Base-by-base conservation (phyloP, 2,797 vertebrate genomes). In the Dryobates pubescens region DNA sequence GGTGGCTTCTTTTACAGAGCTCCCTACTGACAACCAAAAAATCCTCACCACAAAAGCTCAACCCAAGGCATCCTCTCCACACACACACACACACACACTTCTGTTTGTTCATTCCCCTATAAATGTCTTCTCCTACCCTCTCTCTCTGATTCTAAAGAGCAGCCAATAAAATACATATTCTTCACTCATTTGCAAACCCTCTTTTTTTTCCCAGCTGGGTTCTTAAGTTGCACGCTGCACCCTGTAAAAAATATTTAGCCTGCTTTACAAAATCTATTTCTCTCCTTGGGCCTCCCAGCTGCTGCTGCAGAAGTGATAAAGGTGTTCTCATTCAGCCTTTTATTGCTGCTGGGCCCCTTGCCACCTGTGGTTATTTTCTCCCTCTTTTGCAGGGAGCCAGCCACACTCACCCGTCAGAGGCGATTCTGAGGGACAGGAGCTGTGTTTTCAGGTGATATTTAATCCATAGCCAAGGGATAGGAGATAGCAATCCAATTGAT, bases 241-340 rank as follows among this genome's bases (percentile, higher is more conserved):
- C 90, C 79, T 43, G 76, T 93, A 95, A 93, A 95, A 96, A 93
- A 93, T 83, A 90, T 77, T 94, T 90, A 89, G 79, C 74, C 88
- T 91, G 90, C 94, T 96, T 95, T 89, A 75, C 67, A 95, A 94
- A 96, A 94, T 83, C 82, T 93, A 73, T 96, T 95, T 95, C 82
- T 92, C 94, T 90, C 91, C 36, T 65, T 82, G 70, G 95, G 76
- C 84, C 69, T 93, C 92, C 95, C 92, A 92, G 62, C 45, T 93
- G 79, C 76, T 78, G 76, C 88, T 93, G 63, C 84, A 95, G 75
- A 91, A 94, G 76, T 87, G 86, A 94, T 78, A 89, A 90, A 95
- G 84, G 88, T 89, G 67, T 87, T 94, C 77, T 92, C 56, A 85
- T 75, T 91, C 86, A 87, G 82, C 83, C 29, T 90, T 94, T 81